Evolutionary conservation across 1,140 invertebrate genomes (phyloP).

Genomic region (Colletes latitarsis): DNA sequence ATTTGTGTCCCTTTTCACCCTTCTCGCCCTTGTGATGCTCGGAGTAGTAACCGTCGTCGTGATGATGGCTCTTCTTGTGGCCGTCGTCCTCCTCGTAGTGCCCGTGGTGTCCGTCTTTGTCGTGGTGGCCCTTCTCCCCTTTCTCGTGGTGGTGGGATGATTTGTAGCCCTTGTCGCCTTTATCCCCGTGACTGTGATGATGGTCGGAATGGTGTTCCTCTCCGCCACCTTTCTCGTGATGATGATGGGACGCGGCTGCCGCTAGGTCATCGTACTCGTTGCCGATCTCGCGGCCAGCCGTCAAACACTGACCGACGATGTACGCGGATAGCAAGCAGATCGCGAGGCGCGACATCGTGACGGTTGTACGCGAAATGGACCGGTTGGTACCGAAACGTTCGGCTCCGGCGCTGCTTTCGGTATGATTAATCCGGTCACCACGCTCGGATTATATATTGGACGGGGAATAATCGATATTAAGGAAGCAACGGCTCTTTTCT

Average conservation of each 20-base stretch:
- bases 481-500: conserved; percentile 70
- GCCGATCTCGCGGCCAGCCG: conserved; percentile 51
- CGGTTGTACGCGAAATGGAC: not conserved
- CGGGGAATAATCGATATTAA: conserved; percentile 70
- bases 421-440: conserved; percentile 62
- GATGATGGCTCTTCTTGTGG: conserved; percentile 86
- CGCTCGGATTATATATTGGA: conserved; percentile 71
- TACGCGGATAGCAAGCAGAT: conserved; percentile 39
- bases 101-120: conserved; percentile 85
- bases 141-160: conserved; percentile 85
- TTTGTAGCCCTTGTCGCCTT: conserved; percentile 84
- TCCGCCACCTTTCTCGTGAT: conserved; percentile 82
- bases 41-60: conserved; percentile 85
- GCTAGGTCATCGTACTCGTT: conserved; percentile 43
- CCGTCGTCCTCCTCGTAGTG: conserved; percentile 85
- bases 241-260: conserved; percentile 69
- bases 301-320: conserved; percentile 38
- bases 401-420: conserved; percentile 46
- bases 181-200: conserved; percentile 68
- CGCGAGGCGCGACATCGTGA: conserved; percentile 4
- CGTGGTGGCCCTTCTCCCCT: conserved; percentile 85
- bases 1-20: conserved; percentile 85
- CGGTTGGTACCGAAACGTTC: conserved; percentile 39
- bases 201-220: conserved; percentile 83
- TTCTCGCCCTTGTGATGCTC: conserved; percentile 84